Evolutionary conservation across 1,140 invertebrate genomes (phyloP).

Genomic region (Marisa cornuarietis): DNA sequence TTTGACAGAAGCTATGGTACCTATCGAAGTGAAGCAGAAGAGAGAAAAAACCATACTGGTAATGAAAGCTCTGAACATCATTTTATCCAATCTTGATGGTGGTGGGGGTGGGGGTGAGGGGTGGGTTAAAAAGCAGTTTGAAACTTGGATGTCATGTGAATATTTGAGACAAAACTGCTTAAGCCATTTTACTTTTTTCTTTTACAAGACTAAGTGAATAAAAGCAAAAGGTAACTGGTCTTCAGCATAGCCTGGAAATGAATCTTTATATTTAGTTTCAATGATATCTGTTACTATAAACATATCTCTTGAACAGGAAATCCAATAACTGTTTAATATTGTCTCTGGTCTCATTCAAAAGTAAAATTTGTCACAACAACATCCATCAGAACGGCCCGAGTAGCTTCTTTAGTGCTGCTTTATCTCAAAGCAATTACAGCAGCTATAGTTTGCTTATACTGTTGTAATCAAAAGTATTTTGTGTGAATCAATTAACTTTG

Average conservation of each 20-base stretch:
- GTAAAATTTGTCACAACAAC: too few species aligned
- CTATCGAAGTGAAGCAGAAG: constrained; percentile 29
- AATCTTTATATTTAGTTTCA: not conserved
- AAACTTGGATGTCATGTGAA: too few species aligned
- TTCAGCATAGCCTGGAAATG: not conserved
- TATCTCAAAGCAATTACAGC: not conserved
- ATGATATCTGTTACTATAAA: not conserved
- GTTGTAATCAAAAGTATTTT: not conserved
- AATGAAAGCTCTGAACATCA: not conserved
- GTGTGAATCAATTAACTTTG: constrained; percentile 8
- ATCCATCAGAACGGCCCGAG: too few species aligned
- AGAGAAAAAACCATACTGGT: constrained; percentile 33
- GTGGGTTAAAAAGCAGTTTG: not conserved
- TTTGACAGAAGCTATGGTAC: constrained; percentile 39
- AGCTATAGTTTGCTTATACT: not conserved
- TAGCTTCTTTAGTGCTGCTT: not conserved
- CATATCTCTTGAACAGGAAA: too few species aligned
- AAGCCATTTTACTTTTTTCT: too few species aligned
- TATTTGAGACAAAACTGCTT: too few species aligned
- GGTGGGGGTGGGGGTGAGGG: too few species aligned
- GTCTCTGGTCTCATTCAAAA: not conserved
- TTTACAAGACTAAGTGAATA: not conserved
- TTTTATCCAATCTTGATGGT: not conserved
- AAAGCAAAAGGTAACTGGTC: not conserved
- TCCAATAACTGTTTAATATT: not conserved